Evolutionary conservation across 2,113 vertebrate genomes (phyloP), one percentile per base, ranked within the genome.

Genomic region (Prionailurus bengalensis): DNA sequence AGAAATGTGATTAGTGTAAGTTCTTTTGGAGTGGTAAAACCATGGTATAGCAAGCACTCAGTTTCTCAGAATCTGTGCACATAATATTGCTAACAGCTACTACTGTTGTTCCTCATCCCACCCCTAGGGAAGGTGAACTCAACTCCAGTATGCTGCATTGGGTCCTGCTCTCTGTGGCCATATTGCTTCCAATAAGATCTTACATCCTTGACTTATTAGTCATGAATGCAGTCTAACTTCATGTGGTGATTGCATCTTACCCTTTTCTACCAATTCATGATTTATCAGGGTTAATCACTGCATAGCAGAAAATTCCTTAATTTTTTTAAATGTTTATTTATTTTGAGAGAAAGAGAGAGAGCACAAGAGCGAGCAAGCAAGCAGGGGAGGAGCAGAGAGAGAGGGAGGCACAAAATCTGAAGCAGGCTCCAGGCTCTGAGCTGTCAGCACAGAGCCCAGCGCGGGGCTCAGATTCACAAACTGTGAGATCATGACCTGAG

Each of bases 161-260:
- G 19, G 42, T 61, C 31, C 39, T 70, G 15, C 68, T 83, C 27
- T 70, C 39, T 36, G 33, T 55, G 51, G 39, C 61, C 71, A 51
- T 70, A 39, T 86, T 91, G 55, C 55, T 94, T 94, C 42, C 73
- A 65, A 5, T 36, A 80, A 65, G 53, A 80, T 96, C 73, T 86
- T 65, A n/a, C 17, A 53, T 80, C 29, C 13, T 70, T 91, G 23
- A 45, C 27, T 94, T 73, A 65, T 73, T 91, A 81, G 58, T 86
- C 45, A 55, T 86, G 36, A 86, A 73, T 3, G 9, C 63, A 53
- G 53, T 55, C 29, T 71, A 65, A 66, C 15, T 45, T 87, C 82
- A 36, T 42, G 21, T 63, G 65, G 4, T 61, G 17, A 55, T 36
- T 39, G 23, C 55, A 39, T 65, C 31, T 58, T 53, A 23, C 45